These are phyloP conservation scores for Miltochrista miniata DNA, from an alignment of 2,888 invertebrate genomes.

Conservation along the genomic window DNA sequence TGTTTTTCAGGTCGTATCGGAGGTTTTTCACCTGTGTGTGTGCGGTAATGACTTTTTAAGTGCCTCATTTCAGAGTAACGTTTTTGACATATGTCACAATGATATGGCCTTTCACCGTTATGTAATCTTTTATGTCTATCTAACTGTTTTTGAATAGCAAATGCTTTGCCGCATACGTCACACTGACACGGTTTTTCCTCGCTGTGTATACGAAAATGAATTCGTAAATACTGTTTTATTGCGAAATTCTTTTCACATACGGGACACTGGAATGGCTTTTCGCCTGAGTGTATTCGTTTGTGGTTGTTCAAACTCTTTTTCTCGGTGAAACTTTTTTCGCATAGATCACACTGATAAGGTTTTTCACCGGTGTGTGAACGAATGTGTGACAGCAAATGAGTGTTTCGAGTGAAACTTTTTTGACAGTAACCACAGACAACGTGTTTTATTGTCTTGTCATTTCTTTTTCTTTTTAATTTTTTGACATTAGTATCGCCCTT, in stretches of 20 bases:
- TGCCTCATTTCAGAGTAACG: not conserved
- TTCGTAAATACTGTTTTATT: not conserved
- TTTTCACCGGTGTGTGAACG: constrained; percentile 1
- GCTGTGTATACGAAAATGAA: not conserved
- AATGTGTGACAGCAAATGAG: not conserved
- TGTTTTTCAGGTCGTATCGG: not conserved
- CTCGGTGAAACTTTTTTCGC: not conserved
- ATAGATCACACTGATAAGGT: not conserved
- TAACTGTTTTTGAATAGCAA: not conserved
- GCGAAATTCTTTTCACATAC: not conserved
- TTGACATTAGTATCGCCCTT: not conserved
- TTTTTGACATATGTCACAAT: not conserved
- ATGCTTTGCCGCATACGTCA: not conserved
- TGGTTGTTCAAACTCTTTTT: not conserved
- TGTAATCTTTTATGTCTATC: not conserved
- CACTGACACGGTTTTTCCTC: not conserved
- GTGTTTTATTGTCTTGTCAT: not conserved
- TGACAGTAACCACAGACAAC: not conserved
- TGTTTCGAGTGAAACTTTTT: not conserved
- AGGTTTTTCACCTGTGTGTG: not conserved
- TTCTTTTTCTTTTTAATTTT: not conserved
- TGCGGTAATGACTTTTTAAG: not conserved
- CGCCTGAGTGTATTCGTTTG: not conserved
- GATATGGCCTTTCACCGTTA: not conserved
- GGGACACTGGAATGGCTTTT: constrained; percentile 1